phyloP scores from a whole-genome alignment of 2,888 invertebrate species.

The Melieria picta region DNA sequence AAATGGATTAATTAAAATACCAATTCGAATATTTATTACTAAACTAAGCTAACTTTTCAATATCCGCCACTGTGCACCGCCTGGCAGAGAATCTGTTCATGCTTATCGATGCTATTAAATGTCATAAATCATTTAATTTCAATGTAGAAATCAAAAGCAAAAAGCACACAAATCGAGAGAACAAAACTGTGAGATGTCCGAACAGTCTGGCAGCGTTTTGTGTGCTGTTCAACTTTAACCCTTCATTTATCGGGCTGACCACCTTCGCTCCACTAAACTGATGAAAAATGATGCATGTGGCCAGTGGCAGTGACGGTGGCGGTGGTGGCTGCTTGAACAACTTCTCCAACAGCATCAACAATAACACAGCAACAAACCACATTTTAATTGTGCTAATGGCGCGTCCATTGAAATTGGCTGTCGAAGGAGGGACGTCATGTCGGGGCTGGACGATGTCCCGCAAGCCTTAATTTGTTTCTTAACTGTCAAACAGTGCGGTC shows the following conservation, averaged over 20 bases:
- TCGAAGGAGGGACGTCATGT: conserved; percentile 51
- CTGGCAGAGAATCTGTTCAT: not conserved
- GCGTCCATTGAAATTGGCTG: conserved; percentile 42
- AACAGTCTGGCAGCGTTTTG: not conserved
- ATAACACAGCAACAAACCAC: conserved; percentile 23
- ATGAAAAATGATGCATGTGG: conserved; percentile 55
- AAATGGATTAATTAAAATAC: no score
- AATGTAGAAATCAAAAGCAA: not conserved
- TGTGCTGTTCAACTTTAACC: conserved; percentile 20
- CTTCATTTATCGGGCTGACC: not conserved
- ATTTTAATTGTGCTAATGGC: conserved; percentile 44
- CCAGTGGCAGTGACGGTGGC: no score
- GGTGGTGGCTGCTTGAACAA: not conserved
- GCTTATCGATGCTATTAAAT: not conserved
- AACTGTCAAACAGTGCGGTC: conserved; percentile 50
- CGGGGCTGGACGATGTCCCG: conserved; percentile 56
- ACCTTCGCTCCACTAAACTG: conserved; percentile 56
- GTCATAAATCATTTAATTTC: conserved; percentile 21
- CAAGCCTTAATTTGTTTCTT: conserved; percentile 62
- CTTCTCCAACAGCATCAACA: not conserved
- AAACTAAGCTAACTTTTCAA: no score
- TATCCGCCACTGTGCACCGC: not conserved
- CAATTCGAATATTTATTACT: no score
- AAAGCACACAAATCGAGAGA: not conserved
- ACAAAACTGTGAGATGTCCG: no score